Evolutionary conservation across 2,797 vertebrate genomes (phyloP).

Genomic region (Spea hammondii): DNA sequence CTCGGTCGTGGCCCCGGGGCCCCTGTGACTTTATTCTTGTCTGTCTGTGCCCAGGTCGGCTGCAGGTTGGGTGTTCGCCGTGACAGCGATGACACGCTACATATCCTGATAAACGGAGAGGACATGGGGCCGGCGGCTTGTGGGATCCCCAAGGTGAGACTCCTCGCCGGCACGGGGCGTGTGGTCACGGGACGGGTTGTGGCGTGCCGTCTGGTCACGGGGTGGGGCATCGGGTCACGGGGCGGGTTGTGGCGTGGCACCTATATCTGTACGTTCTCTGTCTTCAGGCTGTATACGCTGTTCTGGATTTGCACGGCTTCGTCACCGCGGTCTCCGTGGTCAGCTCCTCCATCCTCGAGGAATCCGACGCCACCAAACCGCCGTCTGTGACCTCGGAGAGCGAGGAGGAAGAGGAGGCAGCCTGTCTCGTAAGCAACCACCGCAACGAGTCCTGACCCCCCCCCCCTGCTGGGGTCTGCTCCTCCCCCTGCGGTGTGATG

Average conservation of each 20-base stretch:
- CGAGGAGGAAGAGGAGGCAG: slow-evolving; percentile 83
- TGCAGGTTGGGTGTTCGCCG: slow-evolving; percentile 84
- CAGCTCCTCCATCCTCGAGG: slow-evolving; percentile 81
- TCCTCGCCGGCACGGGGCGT: neutral
- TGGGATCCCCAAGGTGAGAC: slow-evolving; percentile 80
- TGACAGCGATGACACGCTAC: slow-evolving; percentile 86
- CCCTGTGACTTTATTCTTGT: neutral
- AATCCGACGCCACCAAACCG: slow-evolving; percentile 77
- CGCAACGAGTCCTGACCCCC: too few relatives aligned
- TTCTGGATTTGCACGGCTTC: slow-evolving; percentile 83
- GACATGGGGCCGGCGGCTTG: slow-evolving; percentile 89
- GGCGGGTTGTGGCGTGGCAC: too few relatives aligned
- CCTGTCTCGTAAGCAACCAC: slow-evolving; percentile 40
- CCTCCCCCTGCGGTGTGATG: neutral
- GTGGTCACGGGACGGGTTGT: too few relatives aligned
- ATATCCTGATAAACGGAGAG: slow-evolving; percentile 84
- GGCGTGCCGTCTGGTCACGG: too few relatives aligned
- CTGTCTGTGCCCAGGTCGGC: slow-evolving; percentile 70
- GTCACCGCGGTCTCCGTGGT: slow-evolving; percentile 82
- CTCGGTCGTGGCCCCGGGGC: too few relatives aligned
- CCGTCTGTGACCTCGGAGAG: slow-evolving; percentile 81
- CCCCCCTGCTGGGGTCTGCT: too few relatives aligned
- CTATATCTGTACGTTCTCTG: neutral
- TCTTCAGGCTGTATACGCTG: slow-evolving; percentile 80
- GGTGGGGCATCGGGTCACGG: too few relatives aligned